phyloP scores from a whole-genome alignment of 2,113 vertebrate species.

The Coptodon rendalli region DNA sequence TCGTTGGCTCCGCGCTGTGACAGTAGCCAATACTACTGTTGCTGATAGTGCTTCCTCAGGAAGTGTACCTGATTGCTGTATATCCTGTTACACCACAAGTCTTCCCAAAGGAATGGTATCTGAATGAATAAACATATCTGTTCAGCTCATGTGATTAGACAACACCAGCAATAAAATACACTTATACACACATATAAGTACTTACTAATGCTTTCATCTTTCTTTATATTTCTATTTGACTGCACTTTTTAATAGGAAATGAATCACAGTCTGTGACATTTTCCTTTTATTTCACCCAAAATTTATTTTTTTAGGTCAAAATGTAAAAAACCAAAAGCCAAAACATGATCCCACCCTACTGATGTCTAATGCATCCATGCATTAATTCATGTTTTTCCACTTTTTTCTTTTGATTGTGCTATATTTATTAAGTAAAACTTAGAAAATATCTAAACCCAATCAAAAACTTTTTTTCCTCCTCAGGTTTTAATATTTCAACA shows the following conservation, averaged over 20 bases:
- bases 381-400: not conserved
- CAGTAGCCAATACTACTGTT: not conserved
- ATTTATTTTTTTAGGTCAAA: not conserved
- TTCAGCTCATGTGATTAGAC: not conserved
- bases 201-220: not conserved
- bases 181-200: not conserved
- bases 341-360: not conserved
- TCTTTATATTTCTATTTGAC: not conserved
- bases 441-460: not conserved
- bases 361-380: not conserved
- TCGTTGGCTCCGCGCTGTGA: not conserved
- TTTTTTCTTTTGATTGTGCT: not conserved
- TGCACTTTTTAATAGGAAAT: not conserved
- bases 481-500: constrained; percentile 14
- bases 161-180: not conserved
- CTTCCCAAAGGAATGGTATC: not conserved
- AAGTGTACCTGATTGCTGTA: not conserved
- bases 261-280: not conserved
- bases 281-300: not conserved
- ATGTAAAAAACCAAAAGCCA: not conserved
- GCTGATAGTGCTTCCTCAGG: constrained; percentile 13
- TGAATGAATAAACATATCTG: not conserved
- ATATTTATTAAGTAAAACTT: not conserved
- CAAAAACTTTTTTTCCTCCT: not conserved
- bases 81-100: not conserved